Evolutionary conservation across 1,140 invertebrate species (phyloP).

Genomic region (Nixonia krombeini): DNA sequence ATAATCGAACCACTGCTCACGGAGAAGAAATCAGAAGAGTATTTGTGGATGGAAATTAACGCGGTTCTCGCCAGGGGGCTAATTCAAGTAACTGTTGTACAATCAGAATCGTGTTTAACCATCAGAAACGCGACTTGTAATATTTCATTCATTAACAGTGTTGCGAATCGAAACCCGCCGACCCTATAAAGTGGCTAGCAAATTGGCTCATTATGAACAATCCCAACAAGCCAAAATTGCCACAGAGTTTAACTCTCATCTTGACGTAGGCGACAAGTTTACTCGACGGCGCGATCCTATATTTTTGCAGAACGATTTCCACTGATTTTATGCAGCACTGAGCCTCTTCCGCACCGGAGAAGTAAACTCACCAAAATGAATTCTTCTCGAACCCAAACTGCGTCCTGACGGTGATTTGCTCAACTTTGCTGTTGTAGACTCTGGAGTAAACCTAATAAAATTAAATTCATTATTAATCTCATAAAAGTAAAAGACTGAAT

Average conservation of each 20-base stretch:
- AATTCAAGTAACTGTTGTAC: slow-evolving; percentile 75
- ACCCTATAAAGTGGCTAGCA: slow-evolving; percentile 84
- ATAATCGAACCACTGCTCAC: slow-evolving; percentile 75
- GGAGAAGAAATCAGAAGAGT: slow-evolving; percentile 75
- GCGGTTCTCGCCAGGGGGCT: slow-evolving; percentile 78
- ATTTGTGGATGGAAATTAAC: slow-evolving; percentile 78
- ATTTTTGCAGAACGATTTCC: slow-evolving; percentile 1
- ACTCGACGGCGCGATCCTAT: slow-evolving; percentile 7
- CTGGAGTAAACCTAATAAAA: slow-evolving; percentile 47
- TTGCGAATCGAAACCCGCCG: slow-evolving; percentile 79
- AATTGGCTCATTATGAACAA: slow-evolving; percentile 84
- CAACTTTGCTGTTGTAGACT: slow-evolving; percentile 15
- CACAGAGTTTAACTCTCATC: slow-evolving; percentile 57
- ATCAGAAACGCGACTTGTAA: not conserved
- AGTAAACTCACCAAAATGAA: slow-evolving; percentile 41
- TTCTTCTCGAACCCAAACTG: slow-evolving; percentile 10
- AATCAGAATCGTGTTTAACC: too few relatives aligned
- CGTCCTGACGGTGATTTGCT: slow-evolving; percentile 21
- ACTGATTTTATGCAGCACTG: too few relatives aligned
- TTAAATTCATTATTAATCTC: slow-evolving; percentile 13
- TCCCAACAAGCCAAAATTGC: slow-evolving; percentile 78
- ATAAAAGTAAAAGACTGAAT: too few relatives aligned
- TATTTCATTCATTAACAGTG: slow-evolving; percentile 45
- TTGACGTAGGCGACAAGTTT: slow-evolving; percentile 48
- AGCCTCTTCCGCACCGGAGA: too few relatives aligned